Conservation (phyloP, 92 coral and sea anemone genomes). For the Palythoa grandis region DNA sequence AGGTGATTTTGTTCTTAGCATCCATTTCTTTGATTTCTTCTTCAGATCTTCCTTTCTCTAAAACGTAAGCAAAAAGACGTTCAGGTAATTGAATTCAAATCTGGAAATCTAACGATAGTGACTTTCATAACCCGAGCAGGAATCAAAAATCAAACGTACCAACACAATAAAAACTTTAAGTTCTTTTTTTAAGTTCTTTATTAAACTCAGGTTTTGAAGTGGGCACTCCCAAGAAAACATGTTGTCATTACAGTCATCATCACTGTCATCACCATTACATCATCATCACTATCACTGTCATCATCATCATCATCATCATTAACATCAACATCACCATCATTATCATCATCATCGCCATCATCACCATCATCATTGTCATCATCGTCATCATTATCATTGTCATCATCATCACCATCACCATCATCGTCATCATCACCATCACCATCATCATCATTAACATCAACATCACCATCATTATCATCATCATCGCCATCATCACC, state of each 20-base stretch:
- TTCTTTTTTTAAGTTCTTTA: not conserved
- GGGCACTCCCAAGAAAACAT: too few species aligned
- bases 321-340: not conserved
- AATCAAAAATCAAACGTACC: too few species aligned
- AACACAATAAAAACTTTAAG: too few species aligned
- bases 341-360: not conserved
- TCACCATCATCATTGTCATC: not conserved
- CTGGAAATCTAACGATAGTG: not conserved
- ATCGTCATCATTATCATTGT: not conserved
- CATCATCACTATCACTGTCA: not conserved
- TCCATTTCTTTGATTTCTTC: conserved; percentile 92
- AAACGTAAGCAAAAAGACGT: not conserved
- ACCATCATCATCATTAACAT: not conserved
- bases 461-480: not conserved
- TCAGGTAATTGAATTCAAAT: not conserved
- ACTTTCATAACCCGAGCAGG: too few species aligned
- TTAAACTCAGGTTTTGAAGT: not conserved
- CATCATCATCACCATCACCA: not conserved
- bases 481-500: not conserved
- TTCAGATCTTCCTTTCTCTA: conserved; percentile 76
- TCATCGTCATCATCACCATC: not conserved
- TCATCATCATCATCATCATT: not conserved
- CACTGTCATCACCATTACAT: not conserved
- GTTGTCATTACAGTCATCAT: not conserved
- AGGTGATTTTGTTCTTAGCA: conserved; percentile 87